Base-by-base conservation (phyloP, 53 echinoderm and acorn worm species). In the Astropecten irregularis region DNA sequence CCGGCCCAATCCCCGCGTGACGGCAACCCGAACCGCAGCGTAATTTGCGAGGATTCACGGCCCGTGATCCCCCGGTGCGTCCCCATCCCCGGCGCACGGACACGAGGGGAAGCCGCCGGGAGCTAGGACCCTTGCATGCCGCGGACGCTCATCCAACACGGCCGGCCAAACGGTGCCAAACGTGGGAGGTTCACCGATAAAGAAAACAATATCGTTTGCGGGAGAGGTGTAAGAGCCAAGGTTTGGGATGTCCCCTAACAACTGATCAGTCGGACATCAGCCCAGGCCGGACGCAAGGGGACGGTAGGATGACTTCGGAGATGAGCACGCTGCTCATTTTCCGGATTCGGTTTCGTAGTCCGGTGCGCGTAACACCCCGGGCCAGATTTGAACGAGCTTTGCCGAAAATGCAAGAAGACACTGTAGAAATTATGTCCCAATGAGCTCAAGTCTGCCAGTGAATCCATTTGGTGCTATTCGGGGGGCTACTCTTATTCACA, bases 181-280 rank as follows among this genome's bases (percentile, higher is more conserved):
- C 79, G 79, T 39, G 79, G 79, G 79, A 62, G 79, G 62, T 40
- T 62, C 79, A 23, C 47, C 79, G 79, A 42, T 79, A 79, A 79
- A 44, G 79, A 79, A 79, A 79, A 79, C 79, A 79, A 46, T 79
- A 79, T 79, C 79, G 62, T 79, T 79, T 62, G 79, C 60, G 56
- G 79, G 46, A 27, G 79, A 79, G 79, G 79, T 79, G 79, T 62
- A n/a, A 28, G 23, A 34, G 34, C 64, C 15, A 4, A 4, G 55
- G 54, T 56, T 19, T 30, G 77, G 58, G 79, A 58, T 48, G 61
- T 62, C 61, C 79, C 60, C 30, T 33, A 33, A 60, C 60, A 57
- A 65, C 65, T 8, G 38, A 38, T 8, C 8, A 9, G 47, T 46
- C 14, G 47, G 14, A 46, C 8, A 9, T 46, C 14, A 46, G 14